Evolutionary conservation across 2,888 invertebrate species (phyloP), one percentile per base, ranked within the genome.

Genomic region (Ectemnius lituratus): DNA sequence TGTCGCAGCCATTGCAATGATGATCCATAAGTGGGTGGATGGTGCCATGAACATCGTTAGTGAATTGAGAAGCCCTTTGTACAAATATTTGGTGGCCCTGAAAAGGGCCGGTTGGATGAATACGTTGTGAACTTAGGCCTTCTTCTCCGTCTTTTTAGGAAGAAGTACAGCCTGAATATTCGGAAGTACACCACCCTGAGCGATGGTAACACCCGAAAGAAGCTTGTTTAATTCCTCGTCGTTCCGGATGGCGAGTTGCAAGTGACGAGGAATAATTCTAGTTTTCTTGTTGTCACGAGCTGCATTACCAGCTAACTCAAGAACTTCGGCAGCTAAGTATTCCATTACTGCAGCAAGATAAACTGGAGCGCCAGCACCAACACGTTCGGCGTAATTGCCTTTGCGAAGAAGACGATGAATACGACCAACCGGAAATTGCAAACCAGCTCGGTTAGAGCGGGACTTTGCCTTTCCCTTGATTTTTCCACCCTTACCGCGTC

Each of bases 141-240:
- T 85, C 70, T 85, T 86, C 80, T 88, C 90, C 0, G 95, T 94
- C 91, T 95, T 94, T 92, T 95, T 96, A 60, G 96, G 95, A 67
- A 96, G 88, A 0, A 96, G 91, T 47, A 94, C 93, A 2, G 95
- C 93, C 85, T 95, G 94, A 79, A 96, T 96, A 86, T 95, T 94
- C 0, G 96, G 96, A 86, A 97, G 89, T 0, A 97, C 96, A 83
- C 97, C 97, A 75, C 96, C 97, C 89, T 96, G 95, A 27, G 96
- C 94, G 86, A 97, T 96, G 45, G 95, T 96, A 0, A 96, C 96
- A 60, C 95, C 95, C 0, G 94, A 93, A 1, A 97, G 90, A 62
- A 97, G 91, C 88, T 94, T 95, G 90, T 95, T 95, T 86, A 97
- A 91, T 86, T 97, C 96, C 82, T 96, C 95, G 88, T 97, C 96